Evolutionary conservation across 2,113 vertebrate genomes (phyloP).

Genomic region (Leucoraja erinaceus): DNA sequence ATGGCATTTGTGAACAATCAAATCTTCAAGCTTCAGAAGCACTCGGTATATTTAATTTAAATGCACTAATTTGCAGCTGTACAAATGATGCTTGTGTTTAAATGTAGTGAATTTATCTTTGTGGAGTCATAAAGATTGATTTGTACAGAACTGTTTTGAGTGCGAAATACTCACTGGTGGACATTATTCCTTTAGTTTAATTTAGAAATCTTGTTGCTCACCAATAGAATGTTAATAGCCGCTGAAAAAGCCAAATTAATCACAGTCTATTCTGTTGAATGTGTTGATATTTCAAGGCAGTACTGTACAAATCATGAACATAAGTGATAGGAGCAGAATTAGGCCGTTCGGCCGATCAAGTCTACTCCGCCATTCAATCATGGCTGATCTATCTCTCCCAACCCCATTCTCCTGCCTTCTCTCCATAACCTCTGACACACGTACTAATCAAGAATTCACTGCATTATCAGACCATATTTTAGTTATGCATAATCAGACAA

Average conservation of each 20-base stretch:
- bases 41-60: not conserved
- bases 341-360: too few relatives aligned
- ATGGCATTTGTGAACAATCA: not conserved
- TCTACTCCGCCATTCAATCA: too few relatives aligned
- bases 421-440: too few relatives aligned
- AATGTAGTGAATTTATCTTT: not conserved
- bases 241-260: not conserved
- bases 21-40: not conserved
- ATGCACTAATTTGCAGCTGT: not conserved
- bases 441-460: not conserved
- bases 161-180: not conserved
- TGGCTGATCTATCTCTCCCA: too few relatives aligned
- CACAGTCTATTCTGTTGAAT: not conserved
- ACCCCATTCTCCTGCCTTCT: too few relatives aligned
- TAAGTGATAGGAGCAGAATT: too few relatives aligned
- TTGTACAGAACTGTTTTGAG: constrained; percentile 41
- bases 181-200: not conserved
- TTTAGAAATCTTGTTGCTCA: not conserved
- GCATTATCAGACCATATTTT: not conserved
- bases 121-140: constrained; percentile 12
- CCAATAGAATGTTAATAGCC: not conserved
- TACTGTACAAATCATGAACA: not conserved
- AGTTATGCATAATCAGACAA: not conserved
- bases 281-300: not conserved
- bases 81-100: not conserved